phyloP scores from a whole-genome alignment of 2,888 invertebrate species.

The Oasisia sp. region DNA sequence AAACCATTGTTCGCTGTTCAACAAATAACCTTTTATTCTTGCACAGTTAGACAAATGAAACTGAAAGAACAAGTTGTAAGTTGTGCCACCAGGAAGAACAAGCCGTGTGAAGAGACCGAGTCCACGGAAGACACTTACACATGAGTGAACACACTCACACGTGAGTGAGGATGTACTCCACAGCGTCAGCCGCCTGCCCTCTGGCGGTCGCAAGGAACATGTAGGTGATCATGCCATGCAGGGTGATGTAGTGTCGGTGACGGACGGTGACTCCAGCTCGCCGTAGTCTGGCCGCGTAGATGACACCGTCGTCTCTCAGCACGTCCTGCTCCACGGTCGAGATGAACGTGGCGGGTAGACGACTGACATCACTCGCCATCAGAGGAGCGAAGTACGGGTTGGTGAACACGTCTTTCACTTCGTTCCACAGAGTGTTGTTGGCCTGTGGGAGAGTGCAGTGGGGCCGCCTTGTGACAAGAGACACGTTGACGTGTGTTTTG shows the following conservation, averaged over 20 bases:
- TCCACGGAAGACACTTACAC: neutral
- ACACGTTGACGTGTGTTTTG: neutral
- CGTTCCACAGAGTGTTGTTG: neutral
- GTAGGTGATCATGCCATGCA: neutral
- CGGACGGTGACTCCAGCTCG: constrained; percentile 54
- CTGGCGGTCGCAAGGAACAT: neutral
- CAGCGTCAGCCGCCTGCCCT: neutral
- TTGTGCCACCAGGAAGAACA: neutral
- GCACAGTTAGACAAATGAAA: neutral
- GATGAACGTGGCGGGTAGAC: constrained; percentile 60
- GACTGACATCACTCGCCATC: constrained; percentile 53
- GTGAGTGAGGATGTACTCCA: neutral
- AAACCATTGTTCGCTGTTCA: too few species aligned
- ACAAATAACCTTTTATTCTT: too few species aligned
- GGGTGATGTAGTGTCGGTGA: constrained; percentile 43
- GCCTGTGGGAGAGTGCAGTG: neutral
- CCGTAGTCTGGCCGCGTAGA: constrained; percentile 60
- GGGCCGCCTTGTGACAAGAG: neutral
- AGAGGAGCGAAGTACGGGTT: constrained; percentile 62
- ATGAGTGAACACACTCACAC: neutral
- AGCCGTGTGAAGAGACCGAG: neutral
- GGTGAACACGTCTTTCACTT: constrained; percentile 42
- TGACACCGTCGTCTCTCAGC: constrained; percentile 63
- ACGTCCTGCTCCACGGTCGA: constrained; percentile 65
- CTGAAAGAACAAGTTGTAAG: neutral